A percentile compares a stretch with the other conserved stretches of the same genome.
phyloP scores from a whole-genome alignment of 2,797 vertebrate species.

The Loris lydekkerianus region DNA sequence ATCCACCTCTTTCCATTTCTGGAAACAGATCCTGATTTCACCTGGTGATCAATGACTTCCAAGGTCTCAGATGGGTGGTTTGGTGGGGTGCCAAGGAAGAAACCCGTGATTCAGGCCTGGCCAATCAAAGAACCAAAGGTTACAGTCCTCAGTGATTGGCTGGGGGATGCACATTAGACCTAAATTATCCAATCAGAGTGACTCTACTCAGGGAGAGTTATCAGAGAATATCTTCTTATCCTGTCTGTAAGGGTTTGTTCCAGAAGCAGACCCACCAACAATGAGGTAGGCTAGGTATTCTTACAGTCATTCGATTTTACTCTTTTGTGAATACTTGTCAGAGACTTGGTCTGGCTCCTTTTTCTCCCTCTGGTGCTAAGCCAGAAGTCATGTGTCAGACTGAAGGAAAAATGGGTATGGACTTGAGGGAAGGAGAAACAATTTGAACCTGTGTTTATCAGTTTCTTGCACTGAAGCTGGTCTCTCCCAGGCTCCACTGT shows the following conservation, averaged over 20 bases:
- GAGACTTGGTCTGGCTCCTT: background rate
- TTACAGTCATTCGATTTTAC: background rate
- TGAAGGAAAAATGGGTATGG: background rate
- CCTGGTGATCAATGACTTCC: background rate
- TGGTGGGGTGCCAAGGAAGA: background rate
- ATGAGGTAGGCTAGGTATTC: background rate
- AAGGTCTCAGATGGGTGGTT: background rate
- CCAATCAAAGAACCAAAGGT: background rate
- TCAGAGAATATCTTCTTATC: background rate
- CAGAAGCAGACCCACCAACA: background rate
- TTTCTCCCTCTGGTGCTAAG: background rate
- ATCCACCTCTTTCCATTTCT: background rate
- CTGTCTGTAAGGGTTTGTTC: background rate
- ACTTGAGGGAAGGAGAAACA: background rate
- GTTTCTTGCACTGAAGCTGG: no score
- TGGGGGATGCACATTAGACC: background rate
- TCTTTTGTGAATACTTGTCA: background rate
- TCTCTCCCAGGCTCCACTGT: background rate
- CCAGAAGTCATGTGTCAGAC: background rate
- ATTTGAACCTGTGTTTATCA: background rate
- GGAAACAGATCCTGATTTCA: background rate
- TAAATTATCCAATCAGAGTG: background rate
- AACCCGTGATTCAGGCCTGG: background rate
- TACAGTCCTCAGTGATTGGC: background rate
- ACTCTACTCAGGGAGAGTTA: background rate